A percentile compares a stretch with the other conserved stretches of the same genome.
phyloP scores from a whole-genome alignment of 2,113 vertebrate species.

The Nycticryphes semicollaris region DNA sequence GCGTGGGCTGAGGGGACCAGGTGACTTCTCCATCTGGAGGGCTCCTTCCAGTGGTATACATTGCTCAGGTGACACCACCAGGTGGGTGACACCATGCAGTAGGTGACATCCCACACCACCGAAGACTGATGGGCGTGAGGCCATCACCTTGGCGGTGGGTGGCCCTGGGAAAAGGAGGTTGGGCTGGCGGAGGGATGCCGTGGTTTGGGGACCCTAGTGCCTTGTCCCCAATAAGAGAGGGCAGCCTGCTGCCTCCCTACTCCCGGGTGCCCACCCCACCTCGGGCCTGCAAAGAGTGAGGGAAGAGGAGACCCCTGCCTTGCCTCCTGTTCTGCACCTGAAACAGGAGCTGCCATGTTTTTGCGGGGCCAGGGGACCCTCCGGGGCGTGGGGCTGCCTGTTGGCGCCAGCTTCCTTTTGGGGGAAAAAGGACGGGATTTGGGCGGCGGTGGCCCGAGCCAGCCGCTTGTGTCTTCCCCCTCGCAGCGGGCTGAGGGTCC shows the following conservation, averaged over 20 bases:
- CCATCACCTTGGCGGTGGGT: accelerated
- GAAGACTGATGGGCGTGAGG: neutral
- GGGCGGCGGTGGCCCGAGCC: accelerated
- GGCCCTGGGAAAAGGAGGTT: neutral
- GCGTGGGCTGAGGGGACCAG: accelerated
- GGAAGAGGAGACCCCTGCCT: accelerated
- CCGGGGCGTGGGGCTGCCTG: neutral
- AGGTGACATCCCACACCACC: too few species aligned
- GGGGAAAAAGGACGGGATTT: too few species aligned
- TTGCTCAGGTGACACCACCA: neutral
- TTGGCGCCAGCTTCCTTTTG: too few species aligned
- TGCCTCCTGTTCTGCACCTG: neutral
- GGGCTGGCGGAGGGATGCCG: neutral
- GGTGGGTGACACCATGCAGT: too few species aligned
- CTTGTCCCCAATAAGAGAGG: neutral
- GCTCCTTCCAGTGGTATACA: neutral
- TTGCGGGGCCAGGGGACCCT: too few species aligned
- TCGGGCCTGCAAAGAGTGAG: accelerated
- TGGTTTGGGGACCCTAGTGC: neutral
- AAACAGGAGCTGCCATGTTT: too few species aligned
- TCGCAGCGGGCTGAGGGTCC: neutral
- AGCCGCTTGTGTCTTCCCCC: neutral
- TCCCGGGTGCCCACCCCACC: accelerated
- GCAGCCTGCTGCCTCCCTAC: neutral
- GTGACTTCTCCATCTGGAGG: neutral